Evolutionary conservation across 2,113 vertebrate species (phyloP).

Genomic region (Sceloporus undulatus): DNA sequence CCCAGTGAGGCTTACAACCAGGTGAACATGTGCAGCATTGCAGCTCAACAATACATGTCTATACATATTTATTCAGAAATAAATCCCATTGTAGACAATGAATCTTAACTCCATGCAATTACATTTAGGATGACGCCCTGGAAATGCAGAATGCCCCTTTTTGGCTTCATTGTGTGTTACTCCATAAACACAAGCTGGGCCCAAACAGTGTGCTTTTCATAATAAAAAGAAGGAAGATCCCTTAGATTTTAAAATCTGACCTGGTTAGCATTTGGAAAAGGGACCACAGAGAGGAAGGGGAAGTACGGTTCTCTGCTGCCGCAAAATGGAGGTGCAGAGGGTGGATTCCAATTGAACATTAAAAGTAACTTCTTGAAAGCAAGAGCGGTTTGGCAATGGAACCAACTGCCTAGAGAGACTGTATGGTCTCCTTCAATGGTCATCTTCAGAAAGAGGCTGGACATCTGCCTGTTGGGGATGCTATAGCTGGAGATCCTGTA

Average conservation of each 20-base stretch:
- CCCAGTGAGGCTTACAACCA: background rate
- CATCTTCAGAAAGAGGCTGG: no score
- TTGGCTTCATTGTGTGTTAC: background rate
- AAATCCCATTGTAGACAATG: background rate
- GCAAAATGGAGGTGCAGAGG: no score
- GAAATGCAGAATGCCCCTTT: background rate
- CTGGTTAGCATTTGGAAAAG: background rate
- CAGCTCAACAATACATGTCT: background rate
- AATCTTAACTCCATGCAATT: background rate
- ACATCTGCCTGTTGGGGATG: no score
- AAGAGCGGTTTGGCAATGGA: no score
- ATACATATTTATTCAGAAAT: background rate
- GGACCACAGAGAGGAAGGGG: no score
- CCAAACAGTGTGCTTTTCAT: fast-evolving
- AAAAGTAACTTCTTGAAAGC: no score
- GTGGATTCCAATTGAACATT: no score
- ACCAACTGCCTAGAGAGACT: no score
- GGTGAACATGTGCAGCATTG: background rate
- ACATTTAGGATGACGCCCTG: background rate
- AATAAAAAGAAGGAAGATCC: background rate
- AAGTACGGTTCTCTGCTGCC: no score
- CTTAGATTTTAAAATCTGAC: conserved; percentile 39
- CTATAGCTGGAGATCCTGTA: no score
- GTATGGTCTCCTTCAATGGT: no score
- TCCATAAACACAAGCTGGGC: conserved; percentile 21